These are phyloP conservation scores for Orthonevra nobilis DNA, from an alignment of 2,888 invertebrate species.

Conservation along the genomic window DNA sequence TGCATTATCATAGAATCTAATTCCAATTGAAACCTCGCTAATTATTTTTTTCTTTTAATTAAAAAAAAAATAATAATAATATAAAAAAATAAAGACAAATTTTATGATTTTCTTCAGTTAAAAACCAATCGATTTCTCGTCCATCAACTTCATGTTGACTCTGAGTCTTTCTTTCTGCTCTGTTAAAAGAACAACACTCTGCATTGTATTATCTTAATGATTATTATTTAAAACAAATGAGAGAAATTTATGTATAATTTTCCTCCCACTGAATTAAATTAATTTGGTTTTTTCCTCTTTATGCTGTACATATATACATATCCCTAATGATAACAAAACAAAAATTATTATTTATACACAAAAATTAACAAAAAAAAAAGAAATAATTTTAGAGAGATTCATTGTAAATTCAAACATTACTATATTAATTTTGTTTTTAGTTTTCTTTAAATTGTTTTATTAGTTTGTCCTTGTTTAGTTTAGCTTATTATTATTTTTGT, in stretches of 20 bases:
- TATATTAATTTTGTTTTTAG: background rate
- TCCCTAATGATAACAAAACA: slow-evolving; percentile 56
- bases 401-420: slow-evolving; percentile 59
- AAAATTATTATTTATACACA: slow-evolving; percentile 47
- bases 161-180: slow-evolving; percentile 17
- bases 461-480: slow-evolving; percentile 57
- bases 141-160: background rate
- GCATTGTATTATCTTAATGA: slow-evolving; percentile 55
- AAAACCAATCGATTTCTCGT: slow-evolving; percentile 8
- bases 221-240: slow-evolving; percentile 18
- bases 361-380: slow-evolving; percentile 18
- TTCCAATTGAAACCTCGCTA: slow-evolving; percentile 70
- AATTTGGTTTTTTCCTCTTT: slow-evolving; percentile 59
- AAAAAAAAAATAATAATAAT: slow-evolving; percentile 40
- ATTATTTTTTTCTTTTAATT: slow-evolving; percentile 52
- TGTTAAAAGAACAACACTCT: slow-evolving; percentile 41
- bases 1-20: slow-evolving; percentile 56
- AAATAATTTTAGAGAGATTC: slow-evolving; percentile 32
- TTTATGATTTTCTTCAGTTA: slow-evolving; percentile 49
- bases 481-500: slow-evolving; percentile 43
- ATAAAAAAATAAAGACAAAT: slow-evolving; percentile 7
- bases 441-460: too few relatives aligned
- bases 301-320: slow-evolving; percentile 70
- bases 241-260: slow-evolving; percentile 27
- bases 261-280: slow-evolving; percentile 55